A percentile compares a stretch with the other conserved stretches of the same genome.
Evolutionary conservation across 2,888 invertebrate species (phyloP).

Genomic region (Trichacis sp.): DNA sequence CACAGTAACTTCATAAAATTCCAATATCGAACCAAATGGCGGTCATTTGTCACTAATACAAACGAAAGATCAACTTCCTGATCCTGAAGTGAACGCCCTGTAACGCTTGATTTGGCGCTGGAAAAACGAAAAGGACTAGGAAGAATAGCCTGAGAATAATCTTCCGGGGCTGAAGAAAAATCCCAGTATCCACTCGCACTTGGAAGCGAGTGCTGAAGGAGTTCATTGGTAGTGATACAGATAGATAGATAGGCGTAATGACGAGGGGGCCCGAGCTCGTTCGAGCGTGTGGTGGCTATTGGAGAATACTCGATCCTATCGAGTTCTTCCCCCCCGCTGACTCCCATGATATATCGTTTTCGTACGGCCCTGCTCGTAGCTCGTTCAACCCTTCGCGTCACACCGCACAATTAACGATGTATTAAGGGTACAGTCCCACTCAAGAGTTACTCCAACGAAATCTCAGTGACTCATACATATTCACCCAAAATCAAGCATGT

Average conservation of each 20-base stretch:
- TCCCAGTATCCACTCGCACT: too few relatives aligned
- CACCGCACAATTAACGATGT: slow-evolving; percentile 36
- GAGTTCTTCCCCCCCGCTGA: slow-evolving; percentile 52
- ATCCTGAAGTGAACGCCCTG: too few relatives aligned
- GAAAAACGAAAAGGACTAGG: too few relatives aligned
- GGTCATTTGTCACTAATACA: slow-evolving; percentile 16
- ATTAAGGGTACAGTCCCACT: too few relatives aligned
- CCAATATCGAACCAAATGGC: slow-evolving; percentile 8
- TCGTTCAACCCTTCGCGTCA: slow-evolving; percentile 36
- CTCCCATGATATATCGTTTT: slow-evolving; percentile 66
- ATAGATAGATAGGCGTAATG: slow-evolving; percentile 58
- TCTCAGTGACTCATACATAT: too few relatives aligned
- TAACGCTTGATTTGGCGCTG: too few relatives aligned
- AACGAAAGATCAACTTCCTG: too few relatives aligned
- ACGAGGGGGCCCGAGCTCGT: slow-evolving; percentile 46
- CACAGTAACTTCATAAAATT: slow-evolving; percentile 25
- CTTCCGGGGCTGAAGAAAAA: too few relatives aligned
- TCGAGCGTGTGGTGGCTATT: slow-evolving; percentile 52
- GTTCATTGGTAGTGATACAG: slow-evolving; percentile 50
- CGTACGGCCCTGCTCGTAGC: slow-evolving; percentile 56
- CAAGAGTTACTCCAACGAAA: too few relatives aligned
- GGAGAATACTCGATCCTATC: slow-evolving; percentile 51
- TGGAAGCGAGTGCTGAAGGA: background rate
- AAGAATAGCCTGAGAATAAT: too few relatives aligned
- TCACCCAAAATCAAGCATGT: too few relatives aligned